Conservation (phyloP, 2,888 invertebrate genomes). For the Perizoma flavofasciatum region DNA sequence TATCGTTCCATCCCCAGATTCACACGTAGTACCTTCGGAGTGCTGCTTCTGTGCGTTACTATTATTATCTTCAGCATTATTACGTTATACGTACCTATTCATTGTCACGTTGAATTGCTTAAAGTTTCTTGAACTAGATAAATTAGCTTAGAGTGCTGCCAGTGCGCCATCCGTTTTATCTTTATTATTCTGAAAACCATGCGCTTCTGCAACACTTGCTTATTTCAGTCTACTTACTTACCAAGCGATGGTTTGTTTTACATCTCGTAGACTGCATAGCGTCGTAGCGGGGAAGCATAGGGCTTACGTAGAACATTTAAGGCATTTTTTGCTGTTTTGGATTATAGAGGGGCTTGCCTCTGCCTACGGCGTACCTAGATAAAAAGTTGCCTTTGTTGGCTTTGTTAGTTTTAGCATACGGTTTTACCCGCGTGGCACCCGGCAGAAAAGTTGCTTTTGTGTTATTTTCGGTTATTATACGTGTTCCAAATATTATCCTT, state of each 20-base stretch:
- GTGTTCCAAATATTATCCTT: too few relatives aligned
- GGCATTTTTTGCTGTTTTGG: too few relatives aligned
- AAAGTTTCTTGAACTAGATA: constrained; percentile 53
- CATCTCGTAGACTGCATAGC: not conserved
- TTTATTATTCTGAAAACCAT: constrained; percentile 36
- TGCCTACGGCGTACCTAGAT: too few relatives aligned
- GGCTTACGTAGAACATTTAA: too few relatives aligned
- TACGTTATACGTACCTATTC: constrained; percentile 41
- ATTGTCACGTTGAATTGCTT: constrained; percentile 48
- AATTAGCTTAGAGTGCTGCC: constrained; percentile 44
- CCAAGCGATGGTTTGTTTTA: not conserved
- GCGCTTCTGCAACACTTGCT: constrained; percentile 13
- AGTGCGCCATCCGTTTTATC: constrained; percentile 25
- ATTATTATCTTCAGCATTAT: not conserved
- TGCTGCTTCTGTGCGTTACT: not conserved
- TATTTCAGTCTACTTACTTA: constrained; percentile 1
- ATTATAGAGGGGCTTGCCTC: too few relatives aligned
- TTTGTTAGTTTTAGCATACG: too few relatives aligned
- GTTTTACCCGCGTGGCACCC: too few relatives aligned
- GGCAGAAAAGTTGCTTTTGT: too few relatives aligned
- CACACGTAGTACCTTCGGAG: not conserved
- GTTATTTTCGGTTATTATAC: too few relatives aligned
- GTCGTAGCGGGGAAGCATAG: not conserved
- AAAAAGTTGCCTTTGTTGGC: too few relatives aligned
- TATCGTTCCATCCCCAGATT: too few relatives aligned